Percentiles rank a stretch among this genome's conserved stretches.
Evolutionary conservation across 2,113 vertebrate genomes (phyloP).

Genomic region (Phocoena sinus): DNA sequence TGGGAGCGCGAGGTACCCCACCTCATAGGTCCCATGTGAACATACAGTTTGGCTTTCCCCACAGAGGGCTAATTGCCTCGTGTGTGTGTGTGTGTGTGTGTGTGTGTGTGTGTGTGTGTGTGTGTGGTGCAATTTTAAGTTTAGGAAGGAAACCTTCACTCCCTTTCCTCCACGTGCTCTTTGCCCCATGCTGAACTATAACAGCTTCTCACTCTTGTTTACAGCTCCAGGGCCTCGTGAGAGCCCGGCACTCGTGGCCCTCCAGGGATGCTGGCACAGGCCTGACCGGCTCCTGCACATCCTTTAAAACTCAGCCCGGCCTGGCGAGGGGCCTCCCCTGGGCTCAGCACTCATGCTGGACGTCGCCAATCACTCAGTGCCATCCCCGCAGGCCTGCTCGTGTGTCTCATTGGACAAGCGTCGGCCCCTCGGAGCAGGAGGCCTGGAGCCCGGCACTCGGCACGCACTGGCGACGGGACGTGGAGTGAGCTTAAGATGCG

Average conservation of each 20-base stretch:
- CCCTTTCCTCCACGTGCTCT: neutral
- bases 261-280: neutral
- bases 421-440: rapidly evolving
- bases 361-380: rapidly evolving
- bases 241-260: neutral
- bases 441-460: neutral
- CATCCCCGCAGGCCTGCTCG: neutral
- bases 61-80: neutral
- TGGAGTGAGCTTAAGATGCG: neutral
- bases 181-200: rapidly evolving
- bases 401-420: neutral
- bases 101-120: too few relatives aligned
- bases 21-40: neutral
- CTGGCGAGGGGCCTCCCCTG: neutral
- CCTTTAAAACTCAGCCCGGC: rapidly evolving
- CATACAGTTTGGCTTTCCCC: neutral
- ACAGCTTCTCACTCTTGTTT: neutral
- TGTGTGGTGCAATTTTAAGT: too few relatives aligned
- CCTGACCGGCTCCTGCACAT: rapidly evolving
- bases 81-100: neutral
- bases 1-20: rapidly evolving
- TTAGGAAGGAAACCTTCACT: neutral
- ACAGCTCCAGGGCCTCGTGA: neutral
- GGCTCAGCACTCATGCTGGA: neutral
- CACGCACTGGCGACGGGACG: neutral